Evolutionary conservation across 2,797 vertebrate species (phyloP), one percentile per base, ranked within the genome.

Genomic region (Crocodylus rhombifer): DNA sequence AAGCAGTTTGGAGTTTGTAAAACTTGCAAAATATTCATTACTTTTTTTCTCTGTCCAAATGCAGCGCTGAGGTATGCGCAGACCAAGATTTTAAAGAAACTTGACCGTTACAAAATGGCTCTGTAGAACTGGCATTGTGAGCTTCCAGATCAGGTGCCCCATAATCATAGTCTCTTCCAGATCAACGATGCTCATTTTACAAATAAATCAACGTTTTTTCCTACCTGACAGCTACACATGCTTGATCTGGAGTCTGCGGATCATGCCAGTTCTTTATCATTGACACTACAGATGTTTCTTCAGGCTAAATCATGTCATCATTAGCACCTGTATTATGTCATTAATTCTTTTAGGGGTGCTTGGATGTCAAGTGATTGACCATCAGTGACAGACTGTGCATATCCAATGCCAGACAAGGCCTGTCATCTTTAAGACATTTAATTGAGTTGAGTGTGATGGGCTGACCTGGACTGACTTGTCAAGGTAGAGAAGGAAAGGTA

Each of bases 401-500:
- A 36, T 21, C 65, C 33, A 33, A 13, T 69, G 21, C 33, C 18
- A 36, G 33, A 21, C 30, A 36, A 69, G 18, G n/a, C 17, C 42
- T n/a, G 18, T 36, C 33, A 11, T 20, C 21, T 36, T 20, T 33
- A 69, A 33, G 18, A 28, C 36, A 62, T 60, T 28, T 0, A 73
- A 13, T 9, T 0, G 0, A 0, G 0, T 51, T 51, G 42, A 10
- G 42, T 51, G 42, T 10, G 42, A 51, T 51, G 42, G 42, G 42
- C 42, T 51, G 42, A 51, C 42, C 42, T 51, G 42, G 42, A 51
- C 42, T 51, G 42, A 51, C 42, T 51, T 51, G 42, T 51, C 10
- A 51, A 51, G 42, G 10, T 15, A 64, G 71, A 33, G 25, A 80
- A 64, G 87, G 71, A 30, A 20, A 42, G 58, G 57, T 71, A 7